Conservation (phyloP, 2,113 vertebrate species). For the Climacteris rufus region DNA sequence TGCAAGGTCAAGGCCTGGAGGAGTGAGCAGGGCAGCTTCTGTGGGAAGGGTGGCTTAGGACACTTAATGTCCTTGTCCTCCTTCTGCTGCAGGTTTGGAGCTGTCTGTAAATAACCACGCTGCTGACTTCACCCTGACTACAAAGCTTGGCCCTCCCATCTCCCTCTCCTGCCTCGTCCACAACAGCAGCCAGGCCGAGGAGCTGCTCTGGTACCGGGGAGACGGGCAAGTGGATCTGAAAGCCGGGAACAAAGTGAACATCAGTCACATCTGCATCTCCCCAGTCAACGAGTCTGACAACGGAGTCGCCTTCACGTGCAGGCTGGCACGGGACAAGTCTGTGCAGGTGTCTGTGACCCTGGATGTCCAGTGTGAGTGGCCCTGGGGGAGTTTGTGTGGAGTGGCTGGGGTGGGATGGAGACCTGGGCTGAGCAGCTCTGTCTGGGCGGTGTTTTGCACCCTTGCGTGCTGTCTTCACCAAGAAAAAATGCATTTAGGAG, state of each 20-base stretch:
- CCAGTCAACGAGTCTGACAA: constrained; percentile 53
- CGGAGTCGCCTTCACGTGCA: constrained; percentile 69
- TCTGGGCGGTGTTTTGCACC: background rate
- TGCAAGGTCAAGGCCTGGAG: background rate
- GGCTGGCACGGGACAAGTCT: constrained; percentile 35
- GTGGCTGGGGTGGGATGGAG: background rate
- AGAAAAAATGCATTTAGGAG: constrained; percentile 23
- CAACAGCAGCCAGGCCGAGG: constrained; percentile 60
- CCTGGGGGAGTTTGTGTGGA: background rate
- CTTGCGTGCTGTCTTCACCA: background rate
- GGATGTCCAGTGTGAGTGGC: constrained; percentile 74
- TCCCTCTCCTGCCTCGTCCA: constrained; percentile 61
- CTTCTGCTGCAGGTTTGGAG: constrained; percentile 45
- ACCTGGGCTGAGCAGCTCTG: background rate
- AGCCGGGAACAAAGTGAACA: constrained; percentile 68
- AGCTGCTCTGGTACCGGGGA: constrained; percentile 73
- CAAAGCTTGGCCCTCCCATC: rapidly evolving
- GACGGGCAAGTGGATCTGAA: constrained; percentile 30
- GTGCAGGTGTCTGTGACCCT: constrained; percentile 67
- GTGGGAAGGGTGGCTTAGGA: background rate
- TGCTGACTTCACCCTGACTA: constrained; percentile 15
- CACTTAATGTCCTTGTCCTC: background rate
- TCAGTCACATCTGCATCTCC: constrained; percentile 72
- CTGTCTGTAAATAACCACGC: constrained; percentile 63
- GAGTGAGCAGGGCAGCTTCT: background rate